phyloP scores from a whole-genome alignment of 2,797 vertebrate species.

The Alcedo atthis region DNA sequence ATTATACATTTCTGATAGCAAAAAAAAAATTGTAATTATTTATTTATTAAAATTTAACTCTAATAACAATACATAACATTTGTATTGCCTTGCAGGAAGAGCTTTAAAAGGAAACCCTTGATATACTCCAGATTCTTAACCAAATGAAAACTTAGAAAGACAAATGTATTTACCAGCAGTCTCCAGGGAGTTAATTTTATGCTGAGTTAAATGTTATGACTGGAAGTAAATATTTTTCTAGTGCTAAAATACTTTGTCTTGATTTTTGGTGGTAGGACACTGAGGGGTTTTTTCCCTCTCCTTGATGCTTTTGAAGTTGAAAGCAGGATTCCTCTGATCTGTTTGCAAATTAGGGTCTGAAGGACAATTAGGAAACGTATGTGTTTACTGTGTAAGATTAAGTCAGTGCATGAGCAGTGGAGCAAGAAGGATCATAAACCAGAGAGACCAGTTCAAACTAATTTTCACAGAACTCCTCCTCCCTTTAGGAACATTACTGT shows the following conservation, averaged over 20 bases:
- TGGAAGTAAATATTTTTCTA: not conserved
- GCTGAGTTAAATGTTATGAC: not conserved
- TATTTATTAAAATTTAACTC: not conserved
- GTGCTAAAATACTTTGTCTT: not conserved
- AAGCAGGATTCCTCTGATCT: not conserved
- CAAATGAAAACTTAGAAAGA: constrained; percentile 36
- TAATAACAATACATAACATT: not conserved
- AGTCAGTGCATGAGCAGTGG: not conserved
- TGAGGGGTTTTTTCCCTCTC: not conserved
- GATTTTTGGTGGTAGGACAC: not conserved
- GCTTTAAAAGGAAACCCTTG: not conserved
- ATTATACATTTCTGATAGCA: not conserved
- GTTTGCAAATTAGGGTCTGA: not conserved
- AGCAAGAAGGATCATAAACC: constrained; percentile 64
- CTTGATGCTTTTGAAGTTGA: not conserved
- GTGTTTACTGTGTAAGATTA: constrained; percentile 41
- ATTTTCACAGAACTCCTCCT: constrained; percentile 63
- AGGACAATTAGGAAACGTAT: constrained; percentile 22
- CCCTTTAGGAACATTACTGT: constrained; percentile 50
- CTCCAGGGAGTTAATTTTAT: not conserved
- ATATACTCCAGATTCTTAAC: not conserved
- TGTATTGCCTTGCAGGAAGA: not conserved
- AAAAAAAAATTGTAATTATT: not conserved
- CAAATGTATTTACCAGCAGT: not conserved
- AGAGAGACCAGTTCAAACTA: constrained; percentile 61